These are phyloP conservation scores for Caenorhabditis japonica DNA, from an alignment of 2,888 invertebrate species.

Conservation along the genomic window DNA sequence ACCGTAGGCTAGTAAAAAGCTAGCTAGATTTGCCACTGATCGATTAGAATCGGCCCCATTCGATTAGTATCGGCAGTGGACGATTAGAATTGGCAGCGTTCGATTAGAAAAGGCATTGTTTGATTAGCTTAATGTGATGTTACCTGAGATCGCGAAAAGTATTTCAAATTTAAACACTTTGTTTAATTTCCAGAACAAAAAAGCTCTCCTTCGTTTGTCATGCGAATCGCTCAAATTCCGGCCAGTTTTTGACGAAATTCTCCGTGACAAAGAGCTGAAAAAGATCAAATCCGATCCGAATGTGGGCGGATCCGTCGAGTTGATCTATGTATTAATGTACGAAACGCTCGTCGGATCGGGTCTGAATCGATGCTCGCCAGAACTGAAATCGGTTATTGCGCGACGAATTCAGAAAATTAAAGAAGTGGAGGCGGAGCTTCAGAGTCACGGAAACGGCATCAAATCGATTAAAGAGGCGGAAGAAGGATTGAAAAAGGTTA, in stretches of 20 bases:
- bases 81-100: too few relatives aligned
- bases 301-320: constrained; percentile 51
- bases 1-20: too few relatives aligned
- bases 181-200: constrained; percentile 76
- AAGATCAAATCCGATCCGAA: constrained; percentile 53
- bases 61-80: too few relatives aligned
- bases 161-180: too few relatives aligned
- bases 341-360: constrained; percentile 65
- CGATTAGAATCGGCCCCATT: too few relatives aligned
- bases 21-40: too few relatives aligned
- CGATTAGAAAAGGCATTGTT: too few relatives aligned
- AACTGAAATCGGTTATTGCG: constrained; percentile 56
- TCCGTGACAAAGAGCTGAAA: constrained; percentile 49
- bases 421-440: constrained; percentile 46
- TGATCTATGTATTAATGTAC: constrained; percentile 64
- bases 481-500: constrained; percentile 33
- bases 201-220: constrained; percentile 68
- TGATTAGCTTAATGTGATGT: too few relatives aligned
- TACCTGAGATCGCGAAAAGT: too few relatives aligned
- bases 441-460: constrained; percentile 47
- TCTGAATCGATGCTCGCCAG: constrained; percentile 56
- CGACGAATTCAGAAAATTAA: constrained; percentile 32
- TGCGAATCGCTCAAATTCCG: constrained; percentile 72
- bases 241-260: constrained; percentile 61
- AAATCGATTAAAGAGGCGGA: constrained; percentile 48